These are phyloP conservation scores for Numida meleagris DNA, from an alignment of 2,113 vertebrate species.

Conservation along the genomic window DNA sequence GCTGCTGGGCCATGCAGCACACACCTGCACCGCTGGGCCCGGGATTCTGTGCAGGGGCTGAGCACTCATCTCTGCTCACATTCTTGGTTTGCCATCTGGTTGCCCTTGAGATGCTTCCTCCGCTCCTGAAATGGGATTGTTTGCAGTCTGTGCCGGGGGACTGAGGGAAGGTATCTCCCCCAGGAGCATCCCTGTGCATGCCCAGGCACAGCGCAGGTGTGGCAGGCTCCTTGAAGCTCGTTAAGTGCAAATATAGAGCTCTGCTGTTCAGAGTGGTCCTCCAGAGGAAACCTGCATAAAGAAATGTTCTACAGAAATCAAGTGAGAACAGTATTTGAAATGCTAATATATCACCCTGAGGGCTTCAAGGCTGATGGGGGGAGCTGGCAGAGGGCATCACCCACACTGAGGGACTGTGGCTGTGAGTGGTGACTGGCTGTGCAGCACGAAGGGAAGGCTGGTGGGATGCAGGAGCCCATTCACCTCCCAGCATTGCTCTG, in stretches of 20 bases:
- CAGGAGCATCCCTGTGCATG: background rate
- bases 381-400: background rate
- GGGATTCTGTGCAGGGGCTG: background rate
- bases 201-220: accelerated
- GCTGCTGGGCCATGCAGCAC: background rate
- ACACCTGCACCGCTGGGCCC: no score
- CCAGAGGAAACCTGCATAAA: background rate
- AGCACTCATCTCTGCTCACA: background rate
- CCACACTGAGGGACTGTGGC: accelerated
- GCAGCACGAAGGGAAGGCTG: background rate
- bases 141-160: background rate
- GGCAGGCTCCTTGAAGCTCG: background rate
- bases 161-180: no score
- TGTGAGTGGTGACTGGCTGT: accelerated
- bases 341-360: background rate
- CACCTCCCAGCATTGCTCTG: background rate
- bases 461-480: accelerated
- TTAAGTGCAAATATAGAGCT: background rate
- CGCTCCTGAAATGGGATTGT: background rate
- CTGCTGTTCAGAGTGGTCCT: background rate
- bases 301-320: background rate
- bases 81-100: background rate
- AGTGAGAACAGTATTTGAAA: background rate
- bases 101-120: background rate
- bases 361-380: background rate